phyloP scores from a whole-genome alignment of 2,797 vertebrate genomes.

The Melanotaenia trifasciata region DNA sequence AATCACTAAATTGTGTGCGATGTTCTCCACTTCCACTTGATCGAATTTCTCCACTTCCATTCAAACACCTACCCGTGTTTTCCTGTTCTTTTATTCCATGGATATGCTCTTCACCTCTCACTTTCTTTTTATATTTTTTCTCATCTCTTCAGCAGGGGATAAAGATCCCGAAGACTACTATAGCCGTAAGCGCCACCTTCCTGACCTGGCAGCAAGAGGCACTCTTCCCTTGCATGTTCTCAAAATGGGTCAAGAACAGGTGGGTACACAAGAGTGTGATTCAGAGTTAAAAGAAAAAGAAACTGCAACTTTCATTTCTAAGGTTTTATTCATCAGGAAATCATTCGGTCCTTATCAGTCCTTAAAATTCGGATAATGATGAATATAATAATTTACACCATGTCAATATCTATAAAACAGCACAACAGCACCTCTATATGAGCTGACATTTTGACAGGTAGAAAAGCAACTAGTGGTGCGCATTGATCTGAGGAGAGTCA shows the following conservation, averaged over 20 bases:
- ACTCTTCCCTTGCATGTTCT: slow-evolving; percentile 97
- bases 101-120: slow-evolving; percentile 38
- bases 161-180: slow-evolving; percentile 98
- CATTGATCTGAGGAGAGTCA: not conserved
- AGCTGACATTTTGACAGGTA: too few species aligned
- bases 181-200: slow-evolving; percentile 93
- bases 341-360: not conserved
- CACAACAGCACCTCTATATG: too few species aligned
- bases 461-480: not conserved
- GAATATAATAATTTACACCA: not conserved
- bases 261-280: slow-evolving; percentile 53
- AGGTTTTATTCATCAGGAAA: not conserved
- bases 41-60: slow-evolving; percentile 38
- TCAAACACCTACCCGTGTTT: slow-evolving; percentile 35
- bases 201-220: slow-evolving; percentile 93
- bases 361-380: not conserved
- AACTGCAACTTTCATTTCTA: not conserved
- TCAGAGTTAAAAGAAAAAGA: not conserved
- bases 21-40: slow-evolving; percentile 43
- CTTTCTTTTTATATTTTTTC: slow-evolving; percentile 19
- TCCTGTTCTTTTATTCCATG: slow-evolving; percentile 22
- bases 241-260: slow-evolving; percentile 90
- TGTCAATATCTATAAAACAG: not conserved
- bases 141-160: slow-evolving; percentile 86
- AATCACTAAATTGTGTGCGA: slow-evolving; percentile 48